Evolutionary conservation across 2,797 vertebrate genomes (phyloP).

Genomic region (Linurgus olivaceus): DNA sequence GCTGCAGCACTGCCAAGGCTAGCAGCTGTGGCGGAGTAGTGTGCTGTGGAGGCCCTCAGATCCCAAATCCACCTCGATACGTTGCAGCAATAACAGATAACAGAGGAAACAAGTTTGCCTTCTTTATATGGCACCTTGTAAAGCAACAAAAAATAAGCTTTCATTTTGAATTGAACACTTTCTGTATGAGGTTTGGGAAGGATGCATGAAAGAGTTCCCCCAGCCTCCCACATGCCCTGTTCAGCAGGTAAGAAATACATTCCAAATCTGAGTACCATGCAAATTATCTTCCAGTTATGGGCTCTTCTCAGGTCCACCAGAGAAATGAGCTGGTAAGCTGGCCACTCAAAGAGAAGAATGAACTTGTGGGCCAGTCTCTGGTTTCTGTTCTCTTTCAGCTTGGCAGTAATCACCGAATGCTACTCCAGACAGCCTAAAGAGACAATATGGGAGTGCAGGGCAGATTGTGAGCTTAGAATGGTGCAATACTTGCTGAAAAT

Average conservation of each 20-base stretch:
- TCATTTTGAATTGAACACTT: not conserved
- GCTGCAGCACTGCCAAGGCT: not conserved
- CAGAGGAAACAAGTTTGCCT: not conserved
- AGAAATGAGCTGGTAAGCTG: not conserved
- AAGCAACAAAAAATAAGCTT: not conserved
- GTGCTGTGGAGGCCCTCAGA: not conserved
- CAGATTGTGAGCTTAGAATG: not conserved
- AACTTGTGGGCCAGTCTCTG: not conserved
- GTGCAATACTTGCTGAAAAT: not conserved
- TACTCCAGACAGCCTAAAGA: not conserved
- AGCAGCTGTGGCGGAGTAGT: not conserved
- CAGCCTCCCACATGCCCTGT: not conserved
- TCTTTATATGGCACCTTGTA: not conserved
- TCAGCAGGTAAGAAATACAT: not conserved
- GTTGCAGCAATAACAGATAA: not conserved
- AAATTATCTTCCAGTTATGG: not conserved
- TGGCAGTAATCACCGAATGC: not conserved
- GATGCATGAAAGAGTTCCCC: accelerated
- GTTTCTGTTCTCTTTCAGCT: not conserved
- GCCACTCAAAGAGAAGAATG: not conserved
- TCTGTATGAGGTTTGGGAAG: not conserved
- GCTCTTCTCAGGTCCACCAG: not conserved
- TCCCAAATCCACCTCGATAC: not conserved
- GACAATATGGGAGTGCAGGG: not conserved
- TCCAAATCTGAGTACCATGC: not conserved